phyloP scores from a whole-genome alignment of 2,797 vertebrate species.

The Morelia viridis region DNA sequence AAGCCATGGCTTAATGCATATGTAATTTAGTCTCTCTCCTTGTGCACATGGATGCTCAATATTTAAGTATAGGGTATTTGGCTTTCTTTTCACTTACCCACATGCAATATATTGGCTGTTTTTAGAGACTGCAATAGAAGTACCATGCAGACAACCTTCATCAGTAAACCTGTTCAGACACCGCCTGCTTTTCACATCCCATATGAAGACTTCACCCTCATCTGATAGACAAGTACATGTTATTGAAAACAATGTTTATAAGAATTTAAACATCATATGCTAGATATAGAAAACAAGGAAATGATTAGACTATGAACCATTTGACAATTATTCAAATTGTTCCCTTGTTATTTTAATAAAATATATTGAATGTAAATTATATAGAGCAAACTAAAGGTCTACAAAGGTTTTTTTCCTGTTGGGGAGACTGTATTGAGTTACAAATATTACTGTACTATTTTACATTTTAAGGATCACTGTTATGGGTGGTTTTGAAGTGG shows the following conservation, averaged over 20 bases:
- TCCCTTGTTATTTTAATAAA: neutral
- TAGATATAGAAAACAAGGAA: neutral
- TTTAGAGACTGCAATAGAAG: slow-evolving; percentile 74
- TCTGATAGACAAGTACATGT: slow-evolving; percentile 57
- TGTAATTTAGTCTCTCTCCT: neutral
- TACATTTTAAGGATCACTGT: neutral
- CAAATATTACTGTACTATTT: neutral
- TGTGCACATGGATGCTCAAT: neutral
- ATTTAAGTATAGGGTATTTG: neutral
- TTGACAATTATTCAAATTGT: neutral
- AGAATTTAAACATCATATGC: neutral
- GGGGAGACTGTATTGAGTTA: neutral
- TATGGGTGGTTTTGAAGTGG: neutral
- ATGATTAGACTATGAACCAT: neutral
- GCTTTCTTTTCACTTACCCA: slow-evolving; percentile 72
- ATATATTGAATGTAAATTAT: neutral
- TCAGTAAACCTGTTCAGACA: slow-evolving; percentile 78
- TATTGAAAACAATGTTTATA: neutral
- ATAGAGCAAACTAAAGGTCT: neutral
- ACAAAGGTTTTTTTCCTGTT: neutral
- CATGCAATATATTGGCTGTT: slow-evolving; percentile 80
- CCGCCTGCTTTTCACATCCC: slow-evolving; percentile 79
- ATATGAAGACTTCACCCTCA: slow-evolving; percentile 78
- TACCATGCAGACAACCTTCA: slow-evolving; percentile 76
- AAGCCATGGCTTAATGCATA: neutral